These are phyloP conservation scores for Girardia tigrina DNA, from an alignment of 2,888 invertebrate genomes.

Conservation along the genomic window DNA sequence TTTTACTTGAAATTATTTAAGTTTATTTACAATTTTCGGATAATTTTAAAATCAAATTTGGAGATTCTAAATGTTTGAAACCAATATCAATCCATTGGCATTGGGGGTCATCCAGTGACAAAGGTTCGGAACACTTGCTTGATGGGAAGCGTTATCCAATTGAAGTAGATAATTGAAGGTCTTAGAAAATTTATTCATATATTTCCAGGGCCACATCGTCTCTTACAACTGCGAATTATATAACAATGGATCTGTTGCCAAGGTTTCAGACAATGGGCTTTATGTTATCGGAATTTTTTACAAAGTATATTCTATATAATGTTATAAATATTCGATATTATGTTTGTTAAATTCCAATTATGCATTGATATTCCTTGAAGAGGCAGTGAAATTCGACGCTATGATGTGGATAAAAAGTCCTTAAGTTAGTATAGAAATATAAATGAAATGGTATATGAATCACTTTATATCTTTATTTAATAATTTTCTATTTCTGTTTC, in stretches of 20 bases:
- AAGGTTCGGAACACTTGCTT: constrained; percentile 16
- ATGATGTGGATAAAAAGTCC: too few relatives aligned
- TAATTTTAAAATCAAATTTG: constrained; percentile 7
- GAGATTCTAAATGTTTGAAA: not conserved
- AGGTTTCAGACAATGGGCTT: not conserved
- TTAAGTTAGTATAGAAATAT: too few relatives aligned
- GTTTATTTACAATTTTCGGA: not conserved
- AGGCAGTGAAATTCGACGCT: too few relatives aligned
- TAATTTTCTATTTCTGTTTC: too few relatives aligned
- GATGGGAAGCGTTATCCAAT: constrained; percentile 9
- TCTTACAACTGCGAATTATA: constrained; percentile 21
- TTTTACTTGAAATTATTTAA: not conserved
- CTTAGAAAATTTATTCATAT: not conserved
- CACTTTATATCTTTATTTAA: too few relatives aligned
- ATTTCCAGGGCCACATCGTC: constrained; percentile 21
- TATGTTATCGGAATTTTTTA: constrained; percentile 24
- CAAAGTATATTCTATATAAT: not conserved
- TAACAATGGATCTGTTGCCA: not conserved
- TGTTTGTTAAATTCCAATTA: too few relatives aligned
- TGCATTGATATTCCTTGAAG: too few relatives aligned
- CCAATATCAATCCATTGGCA: constrained; percentile 28
- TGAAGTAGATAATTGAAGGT: constrained; percentile 2
- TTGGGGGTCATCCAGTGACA: constrained; percentile 11
- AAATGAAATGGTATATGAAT: too few relatives aligned
- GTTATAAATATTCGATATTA: too few relatives aligned